Percentiles rank a stretch among this genome's conserved stretches.
phyloP scores from a whole-genome alignment of 1,140 invertebrate species.

The Archivesica marissinica region DNA sequence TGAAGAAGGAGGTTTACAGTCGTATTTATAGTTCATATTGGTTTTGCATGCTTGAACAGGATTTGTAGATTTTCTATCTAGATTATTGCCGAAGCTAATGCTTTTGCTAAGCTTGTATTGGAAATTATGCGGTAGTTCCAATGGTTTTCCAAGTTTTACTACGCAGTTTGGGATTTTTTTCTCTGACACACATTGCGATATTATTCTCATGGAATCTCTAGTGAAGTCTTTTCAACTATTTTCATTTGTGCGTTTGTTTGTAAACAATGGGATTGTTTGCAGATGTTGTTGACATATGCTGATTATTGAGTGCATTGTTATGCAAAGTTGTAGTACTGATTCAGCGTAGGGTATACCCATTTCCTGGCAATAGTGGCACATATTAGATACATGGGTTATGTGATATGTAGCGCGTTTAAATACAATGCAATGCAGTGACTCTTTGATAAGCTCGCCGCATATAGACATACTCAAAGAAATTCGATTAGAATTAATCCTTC shows the following conservation, averaged over 20 bases:
- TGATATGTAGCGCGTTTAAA: too few species aligned
- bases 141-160: background rate
- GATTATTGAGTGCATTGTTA: too few species aligned
- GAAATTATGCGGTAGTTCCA: constrained; percentile 5
- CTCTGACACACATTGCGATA: background rate
- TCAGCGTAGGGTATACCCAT: too few species aligned
- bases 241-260: background rate
- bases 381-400: too few species aligned
- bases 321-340: too few species aligned
- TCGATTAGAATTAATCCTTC: background rate
- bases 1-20: background rate
- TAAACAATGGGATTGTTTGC: background rate
- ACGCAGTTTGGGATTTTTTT: background rate
- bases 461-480: background rate
- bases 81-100: constrained; percentile 5
- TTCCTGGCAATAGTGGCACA: too few species aligned
- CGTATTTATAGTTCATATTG: background rate
- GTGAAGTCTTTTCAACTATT: background rate
- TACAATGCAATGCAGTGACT: too few species aligned
- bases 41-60: constrained; percentile 5
- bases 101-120: constrained; percentile 20
- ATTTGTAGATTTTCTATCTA: background rate
- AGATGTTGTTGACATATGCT: background rate
- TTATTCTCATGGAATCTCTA: constrained; percentile 5
- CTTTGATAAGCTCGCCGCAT: background rate